Base-by-base conservation (phyloP, 1,140 invertebrate genomes). In the Cyclargus thomasi region DNA sequence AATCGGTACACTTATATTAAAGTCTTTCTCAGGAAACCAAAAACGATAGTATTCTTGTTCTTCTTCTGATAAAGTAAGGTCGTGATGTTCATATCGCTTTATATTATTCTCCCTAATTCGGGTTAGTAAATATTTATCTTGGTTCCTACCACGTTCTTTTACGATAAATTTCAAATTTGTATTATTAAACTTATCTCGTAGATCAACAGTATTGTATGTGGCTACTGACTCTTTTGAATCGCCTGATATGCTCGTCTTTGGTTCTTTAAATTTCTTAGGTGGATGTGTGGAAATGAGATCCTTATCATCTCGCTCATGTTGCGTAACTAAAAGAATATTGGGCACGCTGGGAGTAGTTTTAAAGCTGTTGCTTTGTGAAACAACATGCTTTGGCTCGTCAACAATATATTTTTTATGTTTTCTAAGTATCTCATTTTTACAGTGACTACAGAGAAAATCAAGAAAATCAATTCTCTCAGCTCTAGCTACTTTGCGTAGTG, bases 401-500 rank as follows among this genome's bases (percentile, higher is more conserved):
- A 14, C 8, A 8, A 14, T 47, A 16, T 47, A 47, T 47, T 47
- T 47, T 47, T 11, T 2, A 47, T 11, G 6, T 11, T 47, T 47
- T 47, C 14, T 8, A 14, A 47, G 39, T 14, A 47, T 47, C 14
- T 11, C 39, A 14, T 47, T 47, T 47, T 47, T 47, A 47, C 39
- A 47, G 39, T 47, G 39, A 47, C 39, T 47, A 47, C 39, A 47
- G 2, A 47, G 11, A 47, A 47, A 47, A 47, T 47, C 39, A 11
- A 47, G 29, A 29, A 29, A 29, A 29, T 29, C 29, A 7, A 29
- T 29, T 29, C 29, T 29, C 29, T 29, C 29, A 29, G 29, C 65
- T 67, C 20, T 36, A 22, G 68, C 36, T 11, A 71, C 35, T 22
- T 71, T 74, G 62, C 53, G 55, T 17, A 73, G 64, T 70, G 69